Base-by-base conservation (phyloP, 2,113 vertebrate species). In the Corydoras sp. region DNA sequence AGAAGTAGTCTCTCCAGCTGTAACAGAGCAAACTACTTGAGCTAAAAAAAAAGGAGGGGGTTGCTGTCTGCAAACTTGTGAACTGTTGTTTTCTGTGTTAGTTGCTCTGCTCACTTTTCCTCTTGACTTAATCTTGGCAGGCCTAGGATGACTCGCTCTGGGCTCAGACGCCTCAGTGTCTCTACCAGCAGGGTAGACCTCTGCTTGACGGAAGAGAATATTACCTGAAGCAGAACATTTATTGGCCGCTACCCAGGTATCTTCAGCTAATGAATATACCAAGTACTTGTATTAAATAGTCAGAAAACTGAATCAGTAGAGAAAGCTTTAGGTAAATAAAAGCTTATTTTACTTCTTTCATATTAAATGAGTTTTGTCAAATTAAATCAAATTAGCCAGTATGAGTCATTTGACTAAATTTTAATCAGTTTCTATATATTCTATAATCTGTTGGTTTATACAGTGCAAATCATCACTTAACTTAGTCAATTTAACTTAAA, bases 91-190 rank as follows among this genome's bases (percentile, higher is more conserved):
- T 65, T 49, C 24, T 61, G 66, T 69, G 71, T 49, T 61, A 69
- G 62, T 62, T 73, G 56, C 30, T 62, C 59, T 58, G 69, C 14
- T 51, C 14, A n/a, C 68, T 80, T 74, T 67, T 66, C 54, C 14
- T 55, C 54, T 71, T 7, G 12, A 62, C 35, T 32, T 72, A n/a
- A 51, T 60, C 50, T 75, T 68, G 71, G 71, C 77, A 77, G 58
- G 68, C 54, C 64, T 35, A 11, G 59, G 62, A 71, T 55, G 31
- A 53, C 75, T 73, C 76, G 72, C 72, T 75, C 78, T 65, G 9
- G 71, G 66, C 73, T 64, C 65, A 79, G 83, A 86, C 63, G 80
- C 78, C 85, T 82, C 10, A 10, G 74, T 77, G 82, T 85, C 79
- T 85, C 82, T 80, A 77, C 70, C 68, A 79, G 76, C 73, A 65